Evolutionary conservation across 2,797 vertebrate genomes (phyloP).

Genomic region (Pterois miles): DNA sequence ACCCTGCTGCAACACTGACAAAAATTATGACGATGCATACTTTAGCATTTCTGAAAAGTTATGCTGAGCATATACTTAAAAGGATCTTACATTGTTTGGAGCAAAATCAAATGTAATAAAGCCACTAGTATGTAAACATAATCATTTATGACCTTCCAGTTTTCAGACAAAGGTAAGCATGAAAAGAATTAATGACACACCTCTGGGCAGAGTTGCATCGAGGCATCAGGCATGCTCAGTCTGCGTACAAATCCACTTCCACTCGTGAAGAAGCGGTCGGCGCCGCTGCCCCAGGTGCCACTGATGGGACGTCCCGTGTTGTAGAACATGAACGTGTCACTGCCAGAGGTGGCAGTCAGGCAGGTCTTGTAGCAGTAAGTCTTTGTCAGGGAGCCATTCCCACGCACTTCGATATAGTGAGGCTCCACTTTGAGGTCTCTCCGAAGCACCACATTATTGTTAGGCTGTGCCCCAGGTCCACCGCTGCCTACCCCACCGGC

Average conservation of each 20-base stretch:
- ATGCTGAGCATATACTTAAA: background rate
- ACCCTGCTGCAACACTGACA: background rate
- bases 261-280: conserved; percentile 94
- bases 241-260: conserved; percentile 90
- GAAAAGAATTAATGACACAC: conserved; percentile 60
- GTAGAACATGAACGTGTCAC: conserved; percentile 99
- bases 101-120: background rate
- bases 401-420: conserved; percentile 96
- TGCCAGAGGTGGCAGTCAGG: conserved; percentile 95
- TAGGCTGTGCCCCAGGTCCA: conserved; percentile 85
- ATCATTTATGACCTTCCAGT: conserved; percentile 24
- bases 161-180: conserved; percentile 17
- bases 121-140: background rate
- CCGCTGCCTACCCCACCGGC: conserved; percentile 60
- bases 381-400: conserved; percentile 97
- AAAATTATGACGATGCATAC: background rate
- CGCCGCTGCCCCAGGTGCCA: conserved; percentile 89
- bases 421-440: conserved; percentile 95
- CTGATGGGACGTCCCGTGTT: conserved; percentile 94
- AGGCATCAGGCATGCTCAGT: conserved; percentile 87
- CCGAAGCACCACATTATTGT: conserved; percentile 92
- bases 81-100: background rate
- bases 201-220: conserved; percentile 84
- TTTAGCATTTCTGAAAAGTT: background rate
- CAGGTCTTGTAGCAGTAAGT: conserved; percentile 99